These are phyloP conservation scores for Spialia ferax DNA, from an alignment of 2,888 invertebrate species.

Conservation along the genomic window DNA sequence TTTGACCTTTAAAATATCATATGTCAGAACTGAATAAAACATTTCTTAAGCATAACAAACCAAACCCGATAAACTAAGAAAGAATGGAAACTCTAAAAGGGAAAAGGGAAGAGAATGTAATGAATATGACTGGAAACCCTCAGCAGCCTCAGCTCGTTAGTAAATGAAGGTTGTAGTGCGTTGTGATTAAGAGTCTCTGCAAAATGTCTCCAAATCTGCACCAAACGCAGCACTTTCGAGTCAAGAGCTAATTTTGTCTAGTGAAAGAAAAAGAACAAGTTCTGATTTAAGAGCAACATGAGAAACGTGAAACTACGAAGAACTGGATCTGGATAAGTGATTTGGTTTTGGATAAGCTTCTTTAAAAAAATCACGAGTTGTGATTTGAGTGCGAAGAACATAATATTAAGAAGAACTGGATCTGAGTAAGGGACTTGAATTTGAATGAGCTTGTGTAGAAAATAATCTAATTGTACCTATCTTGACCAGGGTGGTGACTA, in stretches of 20 bases:
- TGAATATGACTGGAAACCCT: slow-evolving; percentile 31
- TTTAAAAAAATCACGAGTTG: too few relatives aligned
- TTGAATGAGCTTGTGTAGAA: too few relatives aligned
- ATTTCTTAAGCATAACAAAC: not conserved
- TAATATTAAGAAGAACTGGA: too few relatives aligned
- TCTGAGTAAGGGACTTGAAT: too few relatives aligned
- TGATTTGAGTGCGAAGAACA: too few relatives aligned
- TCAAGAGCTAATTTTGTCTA: slow-evolving; percentile 28
- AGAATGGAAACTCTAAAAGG: slow-evolving; percentile 24
- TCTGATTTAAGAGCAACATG: not conserved
- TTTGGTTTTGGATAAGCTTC: too few relatives aligned
- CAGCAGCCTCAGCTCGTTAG: slow-evolving; percentile 37
- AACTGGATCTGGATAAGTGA: not conserved
- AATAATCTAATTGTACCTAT: too few relatives aligned
- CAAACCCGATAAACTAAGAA: slow-evolving; percentile 1
- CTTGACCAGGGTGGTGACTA: too few relatives aligned
- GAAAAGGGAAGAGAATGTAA: slow-evolving; percentile 24
- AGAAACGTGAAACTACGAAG: not conserved
- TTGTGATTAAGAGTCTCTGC: slow-evolving; percentile 12
- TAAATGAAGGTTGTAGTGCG: slow-evolving; percentile 37
- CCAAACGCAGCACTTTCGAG: slow-evolving; percentile 14
- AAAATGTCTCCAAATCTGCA: slow-evolving; percentile 10
- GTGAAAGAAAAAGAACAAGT: slow-evolving; percentile 26
- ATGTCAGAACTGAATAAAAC: too few relatives aligned
- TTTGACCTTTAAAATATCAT: too few relatives aligned